Evolutionary conservation across 2,888 invertebrate genomes (phyloP).

Genomic region (Doris montereyensis): DNA sequence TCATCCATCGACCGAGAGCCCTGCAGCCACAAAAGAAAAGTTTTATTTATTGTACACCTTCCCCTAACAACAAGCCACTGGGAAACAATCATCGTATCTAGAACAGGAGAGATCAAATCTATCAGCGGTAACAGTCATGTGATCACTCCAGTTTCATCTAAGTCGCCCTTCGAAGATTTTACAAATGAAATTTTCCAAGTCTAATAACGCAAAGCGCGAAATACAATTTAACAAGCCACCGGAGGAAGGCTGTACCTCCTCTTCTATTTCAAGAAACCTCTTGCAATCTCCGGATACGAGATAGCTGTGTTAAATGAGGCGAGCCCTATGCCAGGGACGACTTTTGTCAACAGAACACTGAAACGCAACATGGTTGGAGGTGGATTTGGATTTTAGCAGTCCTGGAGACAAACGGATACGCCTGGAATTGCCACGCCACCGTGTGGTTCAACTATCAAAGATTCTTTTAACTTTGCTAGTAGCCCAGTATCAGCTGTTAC

Average conservation of each 20-base stretch:
- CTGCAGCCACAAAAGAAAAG: slow-evolving; percentile 14
- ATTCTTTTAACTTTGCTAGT: too few relatives aligned
- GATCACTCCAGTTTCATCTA: too few relatives aligned
- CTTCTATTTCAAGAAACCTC: background rate
- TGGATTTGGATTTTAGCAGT: slow-evolving; percentile 11
- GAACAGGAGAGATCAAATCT: slow-evolving; percentile 32
- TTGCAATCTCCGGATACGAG: slow-evolving; percentile 6
- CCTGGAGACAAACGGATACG: slow-evolving; percentile 19
- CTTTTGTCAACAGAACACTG: slow-evolving; percentile 20
- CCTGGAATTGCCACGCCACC: slow-evolving; percentile 56
- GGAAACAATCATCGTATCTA: slow-evolving; percentile 38
- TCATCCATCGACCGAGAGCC: slow-evolving; percentile 31
- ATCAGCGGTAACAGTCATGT: background rate
- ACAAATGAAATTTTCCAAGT: slow-evolving; percentile 3
- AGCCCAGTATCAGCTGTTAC: too few relatives aligned
- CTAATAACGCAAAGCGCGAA: slow-evolving; percentile 33
- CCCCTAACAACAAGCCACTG: slow-evolving; percentile 35
- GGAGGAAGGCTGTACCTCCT: background rate
- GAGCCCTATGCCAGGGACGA: slow-evolving; percentile 42
- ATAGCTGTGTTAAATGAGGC: slow-evolving; percentile 40
- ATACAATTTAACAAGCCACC: slow-evolving; percentile 30
- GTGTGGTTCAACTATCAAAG: slow-evolving; percentile 14
- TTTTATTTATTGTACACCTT: slow-evolving; percentile 23
- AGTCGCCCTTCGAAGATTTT: too few relatives aligned
- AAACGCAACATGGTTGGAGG: slow-evolving; percentile 33